Evolutionary conservation across 2,888 invertebrate genomes (phyloP).

Genomic region (Ornithoptera priamus): DNA sequence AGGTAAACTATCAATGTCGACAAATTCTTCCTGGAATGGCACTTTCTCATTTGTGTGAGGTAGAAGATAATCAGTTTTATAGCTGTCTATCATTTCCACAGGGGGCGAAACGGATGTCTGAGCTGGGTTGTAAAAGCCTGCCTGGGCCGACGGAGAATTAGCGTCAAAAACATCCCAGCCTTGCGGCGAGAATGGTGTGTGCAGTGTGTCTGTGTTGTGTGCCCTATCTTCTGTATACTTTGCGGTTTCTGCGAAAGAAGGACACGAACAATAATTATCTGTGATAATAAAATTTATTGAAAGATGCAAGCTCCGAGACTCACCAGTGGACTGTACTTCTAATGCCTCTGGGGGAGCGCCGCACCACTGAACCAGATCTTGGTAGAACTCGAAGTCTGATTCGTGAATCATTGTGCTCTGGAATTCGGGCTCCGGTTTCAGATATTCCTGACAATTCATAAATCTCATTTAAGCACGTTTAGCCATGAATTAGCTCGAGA

Average conservation of each 20-base stretch:
- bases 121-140: slow-evolving; percentile 55
- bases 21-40: slow-evolving; percentile 57
- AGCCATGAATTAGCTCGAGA: slow-evolving; percentile 36
- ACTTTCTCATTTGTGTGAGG: slow-evolving; percentile 44
- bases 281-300: neutral
- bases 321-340: slow-evolving; percentile 74
- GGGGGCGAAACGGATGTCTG: slow-evolving; percentile 56
- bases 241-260: slow-evolving; percentile 53
- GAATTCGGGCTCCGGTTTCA: slow-evolving; percentile 70
- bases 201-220: slow-evolving; percentile 67
- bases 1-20: slow-evolving; percentile 65
- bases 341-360: slow-evolving; percentile 75
- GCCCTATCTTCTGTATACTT: slow-evolving; percentile 62
- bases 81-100: slow-evolving; percentile 48
- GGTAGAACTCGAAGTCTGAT: slow-evolving; percentile 84
- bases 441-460: slow-evolving; percentile 66
- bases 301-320: slow-evolving; percentile 34
- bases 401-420: slow-evolving; percentile 72
- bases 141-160: slow-evolving; percentile 58
- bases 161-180: slow-evolving; percentile 67
- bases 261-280: slow-evolving; percentile 20
- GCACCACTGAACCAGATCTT: slow-evolving; percentile 84
- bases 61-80: slow-evolving; percentile 46
- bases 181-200: slow-evolving; percentile 69
- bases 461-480: slow-evolving; percentile 45